phyloP scores from a whole-genome alignment of 1,140 invertebrate species.

The Globodera rostochiensis region DNA sequence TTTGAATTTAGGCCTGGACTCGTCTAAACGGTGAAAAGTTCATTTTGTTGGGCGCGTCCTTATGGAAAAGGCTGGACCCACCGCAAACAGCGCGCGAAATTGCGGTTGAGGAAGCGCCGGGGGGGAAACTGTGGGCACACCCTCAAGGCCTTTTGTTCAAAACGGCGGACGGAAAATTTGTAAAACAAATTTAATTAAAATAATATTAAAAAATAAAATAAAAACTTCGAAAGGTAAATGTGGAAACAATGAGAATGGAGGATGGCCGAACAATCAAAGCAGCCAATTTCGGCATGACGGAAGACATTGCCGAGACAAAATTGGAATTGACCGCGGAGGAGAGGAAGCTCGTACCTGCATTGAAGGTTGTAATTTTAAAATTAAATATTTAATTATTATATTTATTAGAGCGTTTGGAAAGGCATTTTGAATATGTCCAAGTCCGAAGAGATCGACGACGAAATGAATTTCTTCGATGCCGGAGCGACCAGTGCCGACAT shows the following conservation, averaged over 20 bases:
- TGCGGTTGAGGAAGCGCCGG: conserved; percentile 39
- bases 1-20: conserved; percentile 75
- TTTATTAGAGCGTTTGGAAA: conserved; percentile 77
- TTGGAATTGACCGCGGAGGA: conserved; percentile 81
- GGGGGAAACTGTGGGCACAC: conserved; percentile 43
- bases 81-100: conserved; percentile 72
- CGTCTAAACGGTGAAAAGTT: conserved; percentile 72
- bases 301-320: conserved; percentile 68
- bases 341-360: conserved; percentile 70
- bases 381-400: background rate
- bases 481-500: conserved; percentile 92
- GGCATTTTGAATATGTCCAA: conserved; percentile 77
- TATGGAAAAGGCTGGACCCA: conserved; percentile 74
- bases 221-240: conserved; percentile 70
- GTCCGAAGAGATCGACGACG: conserved; percentile 71
- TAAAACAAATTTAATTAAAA: background rate
- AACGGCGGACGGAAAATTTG: conserved; percentile 74
- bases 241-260: conserved; percentile 73
- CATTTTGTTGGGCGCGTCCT: conserved; percentile 78
- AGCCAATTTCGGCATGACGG: conserved; percentile 75
- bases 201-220: background rate
- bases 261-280: conserved; percentile 83
- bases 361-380: conserved; percentile 65
- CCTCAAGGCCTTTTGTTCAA: conserved; percentile 75
- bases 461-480: conserved; percentile 86